Evolutionary conservation across 2,888 invertebrate species (phyloP).

Genomic region (Agonopterix subpropinquella): DNA sequence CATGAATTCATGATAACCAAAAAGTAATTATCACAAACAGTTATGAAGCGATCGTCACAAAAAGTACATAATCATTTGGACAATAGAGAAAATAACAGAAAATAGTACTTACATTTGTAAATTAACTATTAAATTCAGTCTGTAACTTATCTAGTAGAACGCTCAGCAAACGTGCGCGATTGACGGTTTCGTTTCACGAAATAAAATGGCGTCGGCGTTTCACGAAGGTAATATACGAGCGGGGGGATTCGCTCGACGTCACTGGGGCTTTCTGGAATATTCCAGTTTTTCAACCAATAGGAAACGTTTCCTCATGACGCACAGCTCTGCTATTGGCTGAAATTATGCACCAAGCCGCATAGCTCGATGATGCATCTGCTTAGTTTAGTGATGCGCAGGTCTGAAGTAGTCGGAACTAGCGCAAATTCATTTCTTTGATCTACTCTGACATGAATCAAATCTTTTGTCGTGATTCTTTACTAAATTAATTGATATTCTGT

Average conservation of each 20-base stretch:
- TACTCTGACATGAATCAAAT: no score
- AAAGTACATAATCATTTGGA: constrained; percentile 1
- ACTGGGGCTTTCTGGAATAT: constrained; percentile 65
- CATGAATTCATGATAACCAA: constrained; percentile 4
- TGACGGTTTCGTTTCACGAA: constrained; percentile 64
- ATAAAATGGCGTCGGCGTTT: constrained; percentile 48
- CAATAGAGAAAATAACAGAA: constrained; percentile 1
- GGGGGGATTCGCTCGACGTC: constrained; percentile 49
- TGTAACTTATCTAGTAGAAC: constrained; percentile 48
- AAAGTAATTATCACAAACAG: constrained; percentile 1
- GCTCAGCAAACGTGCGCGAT: constrained; percentile 70
- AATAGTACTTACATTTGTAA: constrained; percentile 49
- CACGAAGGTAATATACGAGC: constrained; percentile 34
- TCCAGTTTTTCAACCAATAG: constrained; percentile 48
- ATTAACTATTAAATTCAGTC: constrained; percentile 38
- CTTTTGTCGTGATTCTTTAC: no score
- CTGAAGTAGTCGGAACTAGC: background rate
- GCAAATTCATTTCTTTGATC: no score
- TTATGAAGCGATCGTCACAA: background rate
- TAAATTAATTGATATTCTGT: no score
- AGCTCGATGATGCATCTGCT: background rate
- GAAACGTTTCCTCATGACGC: constrained; percentile 19
- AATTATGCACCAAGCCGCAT: constrained; percentile 1
- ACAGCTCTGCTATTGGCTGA: constrained; percentile 40
- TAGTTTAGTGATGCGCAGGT: background rate